phyloP scores from a whole-genome alignment of 2,888 invertebrate species.

The Diarsia brunnea region DNA sequence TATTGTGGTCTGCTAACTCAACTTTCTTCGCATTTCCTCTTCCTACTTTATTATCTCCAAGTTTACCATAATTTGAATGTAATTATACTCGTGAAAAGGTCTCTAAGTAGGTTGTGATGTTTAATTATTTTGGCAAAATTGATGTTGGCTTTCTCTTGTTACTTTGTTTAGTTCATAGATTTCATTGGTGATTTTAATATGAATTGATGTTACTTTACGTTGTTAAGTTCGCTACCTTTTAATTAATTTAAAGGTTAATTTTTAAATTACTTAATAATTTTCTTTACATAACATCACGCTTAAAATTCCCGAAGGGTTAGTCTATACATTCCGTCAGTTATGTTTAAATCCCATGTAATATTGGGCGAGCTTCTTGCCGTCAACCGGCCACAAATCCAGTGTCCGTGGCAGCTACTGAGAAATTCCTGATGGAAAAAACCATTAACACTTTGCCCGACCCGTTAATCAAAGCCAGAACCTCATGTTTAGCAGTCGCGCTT shows the following conservation, averaged over 20 bases:
- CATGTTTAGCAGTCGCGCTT: too few relatives aligned
- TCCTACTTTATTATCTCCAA: slow-evolving; percentile 60
- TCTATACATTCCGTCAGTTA: too few relatives aligned
- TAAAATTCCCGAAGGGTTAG: too few relatives aligned
- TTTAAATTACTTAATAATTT: not conserved
- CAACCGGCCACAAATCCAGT: too few relatives aligned
- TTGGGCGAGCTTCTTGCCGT: too few relatives aligned
- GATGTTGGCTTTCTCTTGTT: slow-evolving; percentile 32
- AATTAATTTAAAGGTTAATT: not conserved
- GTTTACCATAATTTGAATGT: slow-evolving; percentile 64
- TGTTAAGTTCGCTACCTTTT: not conserved
- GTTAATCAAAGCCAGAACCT: too few relatives aligned
- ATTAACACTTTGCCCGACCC: too few relatives aligned
- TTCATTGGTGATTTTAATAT: slow-evolving; percentile 18
- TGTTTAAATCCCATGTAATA: too few relatives aligned
- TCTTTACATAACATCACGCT: too few relatives aligned
- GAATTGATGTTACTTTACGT: not conserved
- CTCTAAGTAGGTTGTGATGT: slow-evolving; percentile 63
- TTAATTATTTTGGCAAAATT: slow-evolving; percentile 58
- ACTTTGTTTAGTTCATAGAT: slow-evolving; percentile 24
- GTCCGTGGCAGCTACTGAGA: too few relatives aligned
- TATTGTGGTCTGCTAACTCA: slow-evolving; percentile 40
- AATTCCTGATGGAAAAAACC: too few relatives aligned
- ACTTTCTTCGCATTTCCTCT: slow-evolving; percentile 56
- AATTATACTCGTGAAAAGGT: slow-evolving; percentile 62